phyloP scores from a whole-genome alignment of 2,113 vertebrate species.

The Electrona antarctica region DNA sequence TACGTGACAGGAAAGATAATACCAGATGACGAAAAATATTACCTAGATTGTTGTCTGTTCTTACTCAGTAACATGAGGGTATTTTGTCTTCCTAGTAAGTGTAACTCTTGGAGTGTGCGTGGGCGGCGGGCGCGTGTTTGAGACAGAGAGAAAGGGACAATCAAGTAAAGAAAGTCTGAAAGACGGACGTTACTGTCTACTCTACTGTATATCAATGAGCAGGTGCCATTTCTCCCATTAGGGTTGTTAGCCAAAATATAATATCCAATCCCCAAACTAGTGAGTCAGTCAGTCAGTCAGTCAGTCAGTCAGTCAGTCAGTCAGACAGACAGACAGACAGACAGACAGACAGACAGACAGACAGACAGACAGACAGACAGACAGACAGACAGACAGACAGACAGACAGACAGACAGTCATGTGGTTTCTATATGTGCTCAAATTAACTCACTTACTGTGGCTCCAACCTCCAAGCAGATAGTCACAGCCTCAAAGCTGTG shows the following conservation, averaged over 20 bases:
- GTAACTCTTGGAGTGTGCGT: conserved; percentile 8
- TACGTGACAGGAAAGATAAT: conserved; percentile 23
- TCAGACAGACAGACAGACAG: no score
- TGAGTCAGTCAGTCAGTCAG: not conserved
- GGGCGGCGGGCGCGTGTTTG: conserved; percentile 5
- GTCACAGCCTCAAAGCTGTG: conserved; percentile 54
- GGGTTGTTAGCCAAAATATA: conserved; percentile 32
- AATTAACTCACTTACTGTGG: conserved; percentile 69
- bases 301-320: conserved; percentile 39
- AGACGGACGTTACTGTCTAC: no score
- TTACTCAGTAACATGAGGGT: conserved; percentile 17
- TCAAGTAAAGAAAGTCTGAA: no score
- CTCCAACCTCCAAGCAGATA: conserved; percentile 57
- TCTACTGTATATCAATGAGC: conserved; percentile 53
- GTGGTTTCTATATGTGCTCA: conserved; percentile 62
- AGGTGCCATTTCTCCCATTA: not conserved
- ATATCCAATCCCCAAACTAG: not conserved
- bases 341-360: conserved; percentile 46
- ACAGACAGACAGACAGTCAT: conserved; percentile 50
- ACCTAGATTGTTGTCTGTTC: conserved; percentile 31
- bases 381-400: conserved; percentile 51
- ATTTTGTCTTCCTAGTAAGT: conserved; percentile 37
- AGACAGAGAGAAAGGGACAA: conserved; percentile 6
- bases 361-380: conserved; percentile 47
- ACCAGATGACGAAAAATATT: conserved; percentile 24